Conservation (phyloP, 2,888 invertebrate species). For the Caprella mutica region DNA sequence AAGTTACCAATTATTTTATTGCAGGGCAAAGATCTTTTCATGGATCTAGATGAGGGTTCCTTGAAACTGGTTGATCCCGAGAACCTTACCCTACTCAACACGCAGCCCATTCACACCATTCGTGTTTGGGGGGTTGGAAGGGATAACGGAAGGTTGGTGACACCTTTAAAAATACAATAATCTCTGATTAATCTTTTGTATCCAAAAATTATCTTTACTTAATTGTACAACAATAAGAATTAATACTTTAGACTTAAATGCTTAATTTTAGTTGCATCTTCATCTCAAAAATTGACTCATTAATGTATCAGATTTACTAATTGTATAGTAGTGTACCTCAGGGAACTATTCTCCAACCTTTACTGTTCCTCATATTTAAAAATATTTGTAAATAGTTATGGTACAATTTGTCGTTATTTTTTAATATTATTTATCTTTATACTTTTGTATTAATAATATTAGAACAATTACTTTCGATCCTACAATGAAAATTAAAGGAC, state of each 20-base stretch:
- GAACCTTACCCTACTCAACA: slow-evolving; percentile 76
- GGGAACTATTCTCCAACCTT: too few relatives aligned
- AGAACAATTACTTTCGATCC: background rate
- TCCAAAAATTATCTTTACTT: too few relatives aligned
- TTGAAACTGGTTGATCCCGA: slow-evolving; percentile 81
- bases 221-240: too few relatives aligned
- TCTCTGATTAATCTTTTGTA: too few relatives aligned
- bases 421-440: background rate
- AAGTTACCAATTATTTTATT: slow-evolving; percentile 88
- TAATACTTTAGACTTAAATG: too few relatives aligned
- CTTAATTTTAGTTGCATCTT: background rate
- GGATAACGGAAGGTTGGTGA: slow-evolving; percentile 78
- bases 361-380: background rate
- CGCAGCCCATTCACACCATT: slow-evolving; percentile 91
- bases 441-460: background rate
- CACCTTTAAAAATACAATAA: background rate
- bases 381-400: background rate
- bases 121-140: slow-evolving; percentile 95
- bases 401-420: background rate
- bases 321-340: too few relatives aligned
- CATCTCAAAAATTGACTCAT: too few relatives aligned
- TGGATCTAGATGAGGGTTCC: slow-evolving; percentile 89
- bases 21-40: slow-evolving; percentile 85
- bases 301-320: too few relatives aligned
- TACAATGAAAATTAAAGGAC: too few relatives aligned